Base-by-base conservation (phyloP, 2,797 vertebrate genomes). In the Acomys russatus region DNA sequence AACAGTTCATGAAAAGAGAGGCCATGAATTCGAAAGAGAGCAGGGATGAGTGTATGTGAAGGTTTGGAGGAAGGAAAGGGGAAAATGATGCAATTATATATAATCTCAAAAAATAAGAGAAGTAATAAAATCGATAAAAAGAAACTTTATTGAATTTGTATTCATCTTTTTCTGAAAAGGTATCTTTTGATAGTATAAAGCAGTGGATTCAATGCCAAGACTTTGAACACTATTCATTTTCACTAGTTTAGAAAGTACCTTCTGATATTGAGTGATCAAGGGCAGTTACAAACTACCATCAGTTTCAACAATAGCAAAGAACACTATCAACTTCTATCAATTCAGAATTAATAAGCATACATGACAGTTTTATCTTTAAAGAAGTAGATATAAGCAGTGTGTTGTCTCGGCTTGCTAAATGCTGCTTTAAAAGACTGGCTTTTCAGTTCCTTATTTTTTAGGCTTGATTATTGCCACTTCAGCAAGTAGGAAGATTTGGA, bases 401-500 rank as follows among this genome's bases (percentile, higher is more conserved):
- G 68, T 80, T 94, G 86, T 83, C 96, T 90, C 91, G 61, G 71
- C 63, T 97, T 93, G 84, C 88, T 96, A 96, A 97, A 89, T 63
- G 85, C 87, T 92, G 89, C 54, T 95, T 96, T 92, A 90, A 97
- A 93, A 94, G 84, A 94, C 91, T 95, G 77, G 79, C 80, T 96
- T 97, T 89, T 95, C 84, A 94, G 77, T 88, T 76, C 54, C 91
- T 96, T 93, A 95, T 77, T 94, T 97, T 90, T 71, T 74, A 73
- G 87, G 64, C 91, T 88, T 94, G 94, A 97, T 97, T 97, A 96
- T 82, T 94, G 94, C 80, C 94, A 95, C 70, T 95, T 97, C 96
- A 90, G 95, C 77, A 97, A 96, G 95, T 73, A 84, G 94, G 97
- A 97, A 88, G 84, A 97, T 79, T 94, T 91, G 94, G 92, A 96